Base-by-base conservation (phyloP, 2,888 invertebrate genomes). In the Nemoura dubitans region DNA sequence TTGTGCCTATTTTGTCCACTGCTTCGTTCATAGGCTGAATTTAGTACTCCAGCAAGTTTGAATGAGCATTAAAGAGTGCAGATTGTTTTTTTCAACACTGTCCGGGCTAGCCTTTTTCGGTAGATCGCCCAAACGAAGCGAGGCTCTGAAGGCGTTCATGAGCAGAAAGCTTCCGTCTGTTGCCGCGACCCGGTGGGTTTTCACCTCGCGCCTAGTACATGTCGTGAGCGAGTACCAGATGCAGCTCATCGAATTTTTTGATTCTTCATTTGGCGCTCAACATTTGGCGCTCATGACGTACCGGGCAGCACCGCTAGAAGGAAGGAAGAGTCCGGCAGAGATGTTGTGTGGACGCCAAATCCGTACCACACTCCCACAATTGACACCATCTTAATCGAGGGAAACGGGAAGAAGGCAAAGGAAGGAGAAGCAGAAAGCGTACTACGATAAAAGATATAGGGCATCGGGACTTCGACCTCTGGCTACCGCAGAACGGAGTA, bases 161-260 rank as follows among this genome's bases (percentile, higher is more conserved):
- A 86, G 80, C 27, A 80, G 76, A 30, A 86, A 29, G 2, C 80
- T 86, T 30, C 86, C 86, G 16, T 2, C 0, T 1, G 86, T 86
- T 5, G 7, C 80, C 27, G 16, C 36, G 7, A 86, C 86, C 16
- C 1, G 80, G 2, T 86, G 80, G 86, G 77, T 36, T 26, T 86
- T 16, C 26, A 80, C 42, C 21, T 81, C 80, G 26, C n/a, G 28
- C n/a, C 10, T 80, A 21, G 30, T 86, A 10, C 7, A 86, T 26
- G 25, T 26, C 26, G 82, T 86, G 30, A 14, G 42, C 78, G 30
- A 80, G 30, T 29, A 86, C 76, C 42, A n/a, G 30, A 28, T 14
- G 16, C 29, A 86, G 30, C 29, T 86, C 21, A 28, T 82, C 82
- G 82, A 30, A 26, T 82, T 86, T 21, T 80, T 86, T 85, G 77